Conservation (phyloP, 2,113 vertebrate species). For the Egretta garzetta region DNA sequence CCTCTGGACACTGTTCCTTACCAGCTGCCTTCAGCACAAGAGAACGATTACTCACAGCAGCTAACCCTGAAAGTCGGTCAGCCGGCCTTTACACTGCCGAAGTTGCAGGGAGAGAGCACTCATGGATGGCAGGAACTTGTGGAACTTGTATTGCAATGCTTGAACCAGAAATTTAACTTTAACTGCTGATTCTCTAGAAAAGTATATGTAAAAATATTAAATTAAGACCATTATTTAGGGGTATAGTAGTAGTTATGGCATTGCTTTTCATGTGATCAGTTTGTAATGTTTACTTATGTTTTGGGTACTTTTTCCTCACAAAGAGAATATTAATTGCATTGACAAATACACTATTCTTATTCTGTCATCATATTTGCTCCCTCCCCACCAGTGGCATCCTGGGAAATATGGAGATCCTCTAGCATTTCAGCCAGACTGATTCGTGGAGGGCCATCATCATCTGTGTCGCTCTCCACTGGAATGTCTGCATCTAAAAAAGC, state of each 20-base stretch:
- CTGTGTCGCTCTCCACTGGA: slow-evolving; percentile 92
- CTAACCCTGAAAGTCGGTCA: background rate
- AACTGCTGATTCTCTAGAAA: background rate
- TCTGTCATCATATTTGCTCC: slow-evolving; percentile 91
- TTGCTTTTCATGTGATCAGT: background rate
- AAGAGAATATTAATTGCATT: background rate
- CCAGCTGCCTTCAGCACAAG: background rate
- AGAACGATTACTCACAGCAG: background rate
- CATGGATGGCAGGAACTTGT: background rate
- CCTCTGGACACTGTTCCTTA: background rate
- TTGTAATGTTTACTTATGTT: background rate
- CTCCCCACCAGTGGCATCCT: slow-evolving; percentile 91
- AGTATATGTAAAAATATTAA: background rate
- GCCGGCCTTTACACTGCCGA: background rate
- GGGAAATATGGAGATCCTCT: slow-evolving; percentile 90
- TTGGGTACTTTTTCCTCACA: background rate
- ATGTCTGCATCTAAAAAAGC: slow-evolving; percentile 79
- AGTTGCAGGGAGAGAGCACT: background rate
- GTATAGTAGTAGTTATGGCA: background rate
- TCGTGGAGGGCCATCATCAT: slow-evolving; percentile 90
- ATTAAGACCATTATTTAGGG: background rate
- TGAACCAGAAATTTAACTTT: background rate
- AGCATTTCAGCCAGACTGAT: slow-evolving; percentile 95
- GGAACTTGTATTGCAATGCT: background rate
- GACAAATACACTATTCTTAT: background rate